phyloP scores from a whole-genome alignment of 2,888 invertebrate species.

The Deroplatys truncata region DNA sequence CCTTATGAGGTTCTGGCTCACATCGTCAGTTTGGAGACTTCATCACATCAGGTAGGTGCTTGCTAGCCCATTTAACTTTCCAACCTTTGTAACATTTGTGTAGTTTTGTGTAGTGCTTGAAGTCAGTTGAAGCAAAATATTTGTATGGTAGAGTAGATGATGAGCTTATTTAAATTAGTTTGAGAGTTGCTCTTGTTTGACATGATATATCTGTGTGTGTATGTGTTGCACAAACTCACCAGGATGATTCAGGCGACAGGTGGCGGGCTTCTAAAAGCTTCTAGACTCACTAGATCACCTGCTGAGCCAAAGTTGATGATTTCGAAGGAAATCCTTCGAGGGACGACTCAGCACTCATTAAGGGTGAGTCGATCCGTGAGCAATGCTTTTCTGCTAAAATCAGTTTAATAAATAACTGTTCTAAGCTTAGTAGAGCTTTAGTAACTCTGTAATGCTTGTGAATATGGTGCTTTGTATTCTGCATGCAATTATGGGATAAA shows the following conservation, averaged over 20 bases:
- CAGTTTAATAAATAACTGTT: background rate
- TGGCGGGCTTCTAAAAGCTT: constrained; percentile 12
- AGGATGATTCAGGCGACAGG: background rate
- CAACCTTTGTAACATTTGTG: background rate
- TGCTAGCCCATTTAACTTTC: constrained; percentile 11
- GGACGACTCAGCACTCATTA: background rate
- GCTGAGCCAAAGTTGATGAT: background rate
- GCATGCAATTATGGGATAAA: background rate
- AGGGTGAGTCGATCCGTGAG: background rate
- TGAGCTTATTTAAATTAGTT: background rate
- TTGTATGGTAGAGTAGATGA: background rate
- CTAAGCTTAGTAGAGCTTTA: background rate
- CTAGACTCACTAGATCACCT: constrained; percentile 2
- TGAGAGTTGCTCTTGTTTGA: background rate
- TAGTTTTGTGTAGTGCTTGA: background rate
- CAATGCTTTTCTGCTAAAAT: background rate
- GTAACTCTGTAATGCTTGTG: background rate
- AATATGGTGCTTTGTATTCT: background rate
- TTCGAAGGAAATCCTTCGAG: background rate
- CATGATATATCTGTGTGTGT: background rate
- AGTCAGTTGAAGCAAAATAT: background rate
- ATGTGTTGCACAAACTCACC: background rate
- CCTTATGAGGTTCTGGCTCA: background rate
- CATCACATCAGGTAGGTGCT: background rate
- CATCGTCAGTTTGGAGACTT: background rate